phyloP scores from a whole-genome alignment of 2,113 vertebrate genomes.

The Buteo buteo region DNA sequence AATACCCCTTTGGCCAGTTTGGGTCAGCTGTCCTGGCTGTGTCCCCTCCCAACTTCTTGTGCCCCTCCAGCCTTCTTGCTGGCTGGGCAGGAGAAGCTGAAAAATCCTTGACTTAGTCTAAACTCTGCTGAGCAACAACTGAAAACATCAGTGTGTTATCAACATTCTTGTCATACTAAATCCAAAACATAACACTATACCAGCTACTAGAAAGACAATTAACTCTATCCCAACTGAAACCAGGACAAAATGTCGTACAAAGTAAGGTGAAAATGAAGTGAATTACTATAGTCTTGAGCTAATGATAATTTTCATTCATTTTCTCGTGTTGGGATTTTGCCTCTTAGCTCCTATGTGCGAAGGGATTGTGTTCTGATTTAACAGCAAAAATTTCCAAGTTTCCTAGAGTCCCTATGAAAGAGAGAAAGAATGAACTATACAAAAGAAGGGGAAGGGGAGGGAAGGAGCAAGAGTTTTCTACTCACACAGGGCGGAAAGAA shows the following conservation, averaged over 20 bases:
- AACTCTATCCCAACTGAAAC: too few species aligned
- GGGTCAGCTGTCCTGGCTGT: too few species aligned
- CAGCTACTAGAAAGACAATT: too few species aligned
- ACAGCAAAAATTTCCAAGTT: neutral
- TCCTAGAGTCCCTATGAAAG: neutral
- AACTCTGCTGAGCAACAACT: fast-evolving
- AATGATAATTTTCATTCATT: neutral
- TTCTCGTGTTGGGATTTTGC: neutral
- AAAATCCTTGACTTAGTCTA: too few species aligned
- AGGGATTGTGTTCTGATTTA: neutral
- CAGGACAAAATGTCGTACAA: neutral
- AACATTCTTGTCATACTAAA: too few species aligned
- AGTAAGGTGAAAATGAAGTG: neutral
- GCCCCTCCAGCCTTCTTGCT: too few species aligned
- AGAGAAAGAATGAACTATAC: neutral
- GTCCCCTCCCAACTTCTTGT: too few species aligned
- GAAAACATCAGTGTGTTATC: too few species aligned
- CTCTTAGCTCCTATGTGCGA: neutral
- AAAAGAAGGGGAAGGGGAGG: neutral
- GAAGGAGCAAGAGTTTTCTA: neutral
- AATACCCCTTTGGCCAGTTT: too few species aligned
- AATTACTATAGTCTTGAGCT: neutral
- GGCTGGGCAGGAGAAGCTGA: too few species aligned
- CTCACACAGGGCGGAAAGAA: neutral
- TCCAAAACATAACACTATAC: too few species aligned